A percentile compares a stretch with the other conserved stretches of the same genome.
phyloP scores from a whole-genome alignment of 2,113 vertebrate genomes.

The Chlorodrepanis virens region DNA sequence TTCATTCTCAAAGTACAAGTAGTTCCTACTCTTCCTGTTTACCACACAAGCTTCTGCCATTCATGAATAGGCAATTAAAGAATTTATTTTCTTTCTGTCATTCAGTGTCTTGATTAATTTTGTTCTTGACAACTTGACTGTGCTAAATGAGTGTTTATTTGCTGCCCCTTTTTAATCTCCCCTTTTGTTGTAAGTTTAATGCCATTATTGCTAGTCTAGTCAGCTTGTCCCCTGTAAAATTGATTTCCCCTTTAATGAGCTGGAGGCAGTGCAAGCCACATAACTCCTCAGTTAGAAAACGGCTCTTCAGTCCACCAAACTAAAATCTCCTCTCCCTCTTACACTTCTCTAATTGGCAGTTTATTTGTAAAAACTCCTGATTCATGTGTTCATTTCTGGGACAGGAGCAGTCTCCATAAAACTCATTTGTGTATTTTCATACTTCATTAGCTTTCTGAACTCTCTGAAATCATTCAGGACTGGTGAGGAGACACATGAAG shows the following conservation, averaged over 20 bases:
- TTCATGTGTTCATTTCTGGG: not conserved
- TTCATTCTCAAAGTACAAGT: not conserved
- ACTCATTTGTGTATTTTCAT: not conserved
- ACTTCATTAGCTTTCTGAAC: not conserved
- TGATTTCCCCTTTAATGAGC: conserved; percentile 51
- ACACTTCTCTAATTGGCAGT: not conserved
- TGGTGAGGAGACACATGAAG: not conserved
- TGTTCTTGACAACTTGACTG: conserved; percentile 45
- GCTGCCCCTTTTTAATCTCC: conserved; percentile 42
- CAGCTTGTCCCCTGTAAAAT: conserved; percentile 37
- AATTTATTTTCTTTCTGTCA: conserved; percentile 56
- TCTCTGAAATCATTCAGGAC: not conserved
- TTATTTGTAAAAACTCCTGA: not conserved
- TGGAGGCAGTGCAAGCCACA: not conserved
- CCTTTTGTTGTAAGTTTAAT: conserved; percentile 53
- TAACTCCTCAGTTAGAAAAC: conserved; percentile 9
- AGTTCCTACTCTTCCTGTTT: conserved; percentile 6
- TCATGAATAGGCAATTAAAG: conserved; percentile 48
- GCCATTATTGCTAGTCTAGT: conserved; percentile 45
- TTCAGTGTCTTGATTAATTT: conserved; percentile 57
- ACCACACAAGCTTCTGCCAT: not conserved
- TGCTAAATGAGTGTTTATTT: conserved; percentile 52
- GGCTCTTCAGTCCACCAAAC: not conserved
- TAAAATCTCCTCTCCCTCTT: not conserved
- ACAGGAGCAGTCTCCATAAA: not conserved